Conservation (phyloP, 64 coral and sea anemone genomes). For the Montipora foliosa region DNA sequence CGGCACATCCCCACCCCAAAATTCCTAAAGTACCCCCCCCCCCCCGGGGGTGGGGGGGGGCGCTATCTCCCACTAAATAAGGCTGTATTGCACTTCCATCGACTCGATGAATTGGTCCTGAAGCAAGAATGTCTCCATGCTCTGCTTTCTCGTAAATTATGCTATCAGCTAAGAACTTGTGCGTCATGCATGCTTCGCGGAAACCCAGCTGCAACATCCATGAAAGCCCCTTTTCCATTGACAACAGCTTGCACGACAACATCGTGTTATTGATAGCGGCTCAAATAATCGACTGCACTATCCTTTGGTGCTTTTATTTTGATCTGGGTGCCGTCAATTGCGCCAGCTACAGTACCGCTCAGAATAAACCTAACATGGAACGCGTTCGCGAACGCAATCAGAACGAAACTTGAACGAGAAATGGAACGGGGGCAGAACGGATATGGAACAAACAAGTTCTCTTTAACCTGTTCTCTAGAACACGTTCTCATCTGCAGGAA, state of each 20-base stretch:
- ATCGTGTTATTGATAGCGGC: conserved; percentile 40
- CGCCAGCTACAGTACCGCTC: too few species aligned
- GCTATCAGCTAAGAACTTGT: conserved; percentile 9
- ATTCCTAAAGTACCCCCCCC: too few species aligned
- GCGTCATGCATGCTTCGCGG: conserved; percentile 31
- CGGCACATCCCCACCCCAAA: too few species aligned
- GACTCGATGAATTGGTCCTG: neutral
- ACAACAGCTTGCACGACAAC: conserved; percentile 31
- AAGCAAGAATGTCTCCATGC: conserved; percentile 31
- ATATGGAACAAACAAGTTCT: too few species aligned
- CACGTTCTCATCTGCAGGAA: too few species aligned
- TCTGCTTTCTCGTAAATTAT: conserved; percentile 26
- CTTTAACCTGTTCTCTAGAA: too few species aligned
- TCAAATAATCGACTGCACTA: conserved; percentile 38
- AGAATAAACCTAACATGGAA: too few species aligned
- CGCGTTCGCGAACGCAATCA: too few species aligned
- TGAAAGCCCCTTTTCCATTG: conserved; percentile 42
- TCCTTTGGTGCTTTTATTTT: conserved; percentile 64
- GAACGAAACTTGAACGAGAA: too few species aligned
- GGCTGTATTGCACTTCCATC: conserved; percentile 3
- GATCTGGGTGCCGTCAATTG: conserved; percentile 35
- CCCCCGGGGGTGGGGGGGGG: too few species aligned
- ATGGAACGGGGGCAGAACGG: too few species aligned
- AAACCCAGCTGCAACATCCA: conserved; percentile 38
- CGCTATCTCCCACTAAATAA: conserved; percentile 23